Evolutionary conservation across 2,797 vertebrate genomes (phyloP), one percentile per base, ranked within the genome.

Genomic region (Smutsia gigantea): DNA sequence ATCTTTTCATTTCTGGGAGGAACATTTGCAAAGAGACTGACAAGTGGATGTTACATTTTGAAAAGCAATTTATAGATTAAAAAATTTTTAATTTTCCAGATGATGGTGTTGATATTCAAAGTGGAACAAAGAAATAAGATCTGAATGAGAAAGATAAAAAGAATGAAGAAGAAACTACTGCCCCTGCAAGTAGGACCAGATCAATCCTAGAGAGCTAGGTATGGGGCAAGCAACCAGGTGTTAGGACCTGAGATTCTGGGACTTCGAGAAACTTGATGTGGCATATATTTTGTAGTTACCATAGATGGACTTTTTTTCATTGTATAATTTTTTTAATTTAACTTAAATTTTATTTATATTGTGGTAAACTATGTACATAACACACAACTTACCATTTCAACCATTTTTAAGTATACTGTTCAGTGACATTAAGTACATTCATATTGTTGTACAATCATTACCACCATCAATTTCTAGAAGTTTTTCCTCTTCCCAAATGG

Each of bases 151-250:
- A 99, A 97, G 99, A 99, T n/a, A 97, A n/a, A n/a, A 99, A 99
- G 68, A 99, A 99, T 34, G 99, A 99, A 95, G 99, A 99, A 61
- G 99, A 99, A 64, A 94, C 98, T 1, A 98, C 99, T 0, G 89
- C 98, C 15, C 99, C 99, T 37, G 99, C 99, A 7, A 99, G 99
- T 97, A 98, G 97, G 87, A 99, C 99, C 95, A 99, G 99, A 98
- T 99, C 99, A 9, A 99, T 99, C 97, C 99, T 99, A 39, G 99
- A 99, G 98, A 99, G 99, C 31, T 99, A 99, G 99, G 99, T 99
- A 89, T 99, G 99, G 99, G 99, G 99, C 75, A 99, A 98, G 92
- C 99, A 99, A 94, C 99, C 99, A 99, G 99, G 99, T 99, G 99
- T 69, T 66, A 1, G 1, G 81, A 59, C 95, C 31, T 34, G 21